Percentiles rank a stretch among this genome's conserved stretches.
These are phyloP conservation scores for Esperia sulphurella DNA, from an alignment of 2,888 invertebrate species.

Conservation along the genomic window DNA sequence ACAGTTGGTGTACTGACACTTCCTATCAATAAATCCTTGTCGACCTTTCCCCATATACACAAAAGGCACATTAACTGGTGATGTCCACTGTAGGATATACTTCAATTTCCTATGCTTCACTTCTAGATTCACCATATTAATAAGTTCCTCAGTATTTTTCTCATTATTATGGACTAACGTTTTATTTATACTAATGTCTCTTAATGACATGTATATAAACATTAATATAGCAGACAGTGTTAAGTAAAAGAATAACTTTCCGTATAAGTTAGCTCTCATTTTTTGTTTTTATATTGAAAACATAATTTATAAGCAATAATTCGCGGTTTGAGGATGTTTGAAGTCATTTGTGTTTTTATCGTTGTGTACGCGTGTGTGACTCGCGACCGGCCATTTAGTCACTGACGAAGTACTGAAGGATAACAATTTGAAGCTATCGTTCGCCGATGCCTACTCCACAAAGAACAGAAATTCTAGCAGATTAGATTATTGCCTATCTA, in stretches of 20 bases:
- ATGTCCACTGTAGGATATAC: constrained; percentile 39
- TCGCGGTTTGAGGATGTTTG: neutral
- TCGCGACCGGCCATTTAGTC: neutral
- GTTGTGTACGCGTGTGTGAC: neutral
- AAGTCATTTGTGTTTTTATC: neutral
- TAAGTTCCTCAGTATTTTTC: neutral
- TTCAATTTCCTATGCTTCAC: constrained; percentile 13
- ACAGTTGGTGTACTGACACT: constrained; percentile 35
- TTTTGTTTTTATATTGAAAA: neutral
- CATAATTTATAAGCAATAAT: neutral
- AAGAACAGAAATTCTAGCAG: too few relatives aligned
- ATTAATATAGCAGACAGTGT: neutral
- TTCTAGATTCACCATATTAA: neutral
- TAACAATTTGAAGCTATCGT: neutral
- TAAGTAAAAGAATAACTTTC: neutral
- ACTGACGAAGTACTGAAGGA: neutral
- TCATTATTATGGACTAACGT: neutral
- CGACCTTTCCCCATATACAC: constrained; percentile 29
- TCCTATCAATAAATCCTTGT: constrained; percentile 25
- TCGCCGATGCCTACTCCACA: too few relatives aligned
- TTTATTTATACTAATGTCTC: neutral
- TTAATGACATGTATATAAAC: neutral
- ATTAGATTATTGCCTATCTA: neutral
- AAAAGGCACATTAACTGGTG: constrained; percentile 26
- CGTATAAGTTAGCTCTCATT: neutral